Percentiles rank a stretch among this genome's conserved stretches.
These are phyloP conservation scores for Folsomia manolachei DNA, from an alignment of 2,888 invertebrate genomes.

Conservation along the genomic window DNA sequence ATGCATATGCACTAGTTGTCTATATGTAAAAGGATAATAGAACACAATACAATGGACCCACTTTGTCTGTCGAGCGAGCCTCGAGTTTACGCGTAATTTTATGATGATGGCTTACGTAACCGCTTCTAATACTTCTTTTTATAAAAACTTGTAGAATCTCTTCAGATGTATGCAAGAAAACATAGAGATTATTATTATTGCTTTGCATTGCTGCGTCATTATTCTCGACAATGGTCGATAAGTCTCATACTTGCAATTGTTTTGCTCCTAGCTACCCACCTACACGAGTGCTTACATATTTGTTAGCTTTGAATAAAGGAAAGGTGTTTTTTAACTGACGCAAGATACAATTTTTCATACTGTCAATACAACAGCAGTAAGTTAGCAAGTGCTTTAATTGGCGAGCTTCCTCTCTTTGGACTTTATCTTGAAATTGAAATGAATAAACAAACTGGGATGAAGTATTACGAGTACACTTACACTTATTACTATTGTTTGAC, in stretches of 20 bases:
- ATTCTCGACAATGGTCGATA: too few relatives aligned
- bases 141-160: too few relatives aligned
- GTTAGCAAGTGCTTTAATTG: neutral
- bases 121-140: neutral
- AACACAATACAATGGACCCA: conserved; percentile 1
- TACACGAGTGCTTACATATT: too few relatives aligned
- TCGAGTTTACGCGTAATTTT: conserved; percentile 4
- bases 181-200: too few relatives aligned
- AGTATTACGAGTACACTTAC: neutral
- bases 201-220: too few relatives aligned
- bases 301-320: conserved; percentile 1
- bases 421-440: neutral
- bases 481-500: neutral
- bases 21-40: neutral
- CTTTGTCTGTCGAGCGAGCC: conserved; percentile 3
- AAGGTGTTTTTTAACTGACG: neutral
- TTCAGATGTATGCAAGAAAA: too few relatives aligned
- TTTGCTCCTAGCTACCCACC: too few relatives aligned
- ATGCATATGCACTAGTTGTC: too few relatives aligned
- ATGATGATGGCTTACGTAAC: conserved; percentile 3
- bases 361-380: neutral
- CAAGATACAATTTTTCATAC: neutral
- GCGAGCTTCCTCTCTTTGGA: neutral
- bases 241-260: too few relatives aligned
- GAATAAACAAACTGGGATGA: neutral